These are phyloP conservation scores for Pollachius pollachius DNA, from an alignment of 2,113 vertebrate species.

Conservation along the genomic window DNA sequence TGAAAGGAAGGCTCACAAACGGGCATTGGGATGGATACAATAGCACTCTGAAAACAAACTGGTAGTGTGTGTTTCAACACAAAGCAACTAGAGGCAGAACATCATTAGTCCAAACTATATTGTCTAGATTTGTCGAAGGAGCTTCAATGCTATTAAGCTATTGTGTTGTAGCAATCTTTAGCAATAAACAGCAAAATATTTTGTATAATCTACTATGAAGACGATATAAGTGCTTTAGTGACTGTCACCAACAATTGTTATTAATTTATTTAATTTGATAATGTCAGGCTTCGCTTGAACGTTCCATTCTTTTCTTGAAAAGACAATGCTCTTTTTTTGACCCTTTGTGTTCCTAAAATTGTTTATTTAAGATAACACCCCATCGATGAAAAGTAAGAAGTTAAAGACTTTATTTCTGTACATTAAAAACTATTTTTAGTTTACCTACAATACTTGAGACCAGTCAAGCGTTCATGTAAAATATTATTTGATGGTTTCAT, in stretches of 20 bases:
- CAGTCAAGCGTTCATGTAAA: conserved; percentile 77
- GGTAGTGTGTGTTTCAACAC: background rate
- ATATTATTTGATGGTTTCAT: conserved; percentile 54
- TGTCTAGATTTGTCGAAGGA: conserved; percentile 41
- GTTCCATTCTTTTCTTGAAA: too few relatives aligned
- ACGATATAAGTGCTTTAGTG: too few relatives aligned
- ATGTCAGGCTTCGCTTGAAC: too few relatives aligned
- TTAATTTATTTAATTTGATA: too few relatives aligned
- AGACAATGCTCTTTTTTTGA: background rate
- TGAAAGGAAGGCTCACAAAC: background rate
- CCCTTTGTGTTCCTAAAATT: background rate
- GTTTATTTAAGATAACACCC: background rate
- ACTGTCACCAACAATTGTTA: too few relatives aligned
- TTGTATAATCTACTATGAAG: too few relatives aligned
- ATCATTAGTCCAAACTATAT: conserved; percentile 16
- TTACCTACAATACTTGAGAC: conserved; percentile 72
- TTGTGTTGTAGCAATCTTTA: too few relatives aligned
- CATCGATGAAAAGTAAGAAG: background rate
- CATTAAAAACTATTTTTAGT: conserved; percentile 61
- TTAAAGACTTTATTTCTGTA: conserved; percentile 48
- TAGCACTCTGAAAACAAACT: too few relatives aligned
- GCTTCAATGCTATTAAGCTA: background rate
- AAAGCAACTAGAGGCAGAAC: conserved; percentile 56
- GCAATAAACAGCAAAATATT: background rate
- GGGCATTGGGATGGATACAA: background rate